Evolutionary conservation across 2,888 invertebrate species (phyloP), one percentile per base, ranked within the genome.

Genomic region (Ochlodes sylvanus): DNA sequence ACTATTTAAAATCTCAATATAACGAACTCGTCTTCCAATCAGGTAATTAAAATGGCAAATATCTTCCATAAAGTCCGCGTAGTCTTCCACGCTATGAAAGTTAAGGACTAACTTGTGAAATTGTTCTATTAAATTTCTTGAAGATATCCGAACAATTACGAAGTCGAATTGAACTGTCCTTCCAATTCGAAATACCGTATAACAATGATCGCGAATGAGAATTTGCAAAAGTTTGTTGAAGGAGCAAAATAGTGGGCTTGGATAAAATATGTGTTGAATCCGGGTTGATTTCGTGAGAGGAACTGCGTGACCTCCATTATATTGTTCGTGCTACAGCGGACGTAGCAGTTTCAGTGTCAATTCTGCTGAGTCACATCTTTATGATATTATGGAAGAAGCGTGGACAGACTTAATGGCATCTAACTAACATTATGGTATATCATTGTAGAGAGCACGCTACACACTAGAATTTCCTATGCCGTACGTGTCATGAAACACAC

Each of bases 241-340:
- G 9, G 38, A 19, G 17, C 17, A 44, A 27, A 44, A 38, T 21
- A 34, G 42, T 57, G 34, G 38, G 57, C 17, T 65, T 47, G 38
- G 64, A 57, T 55, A 55, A 65, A 61, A 52, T 61, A 56, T 60
- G 32, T 62, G 52, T 58, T 62, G 38, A 62, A 57, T 27, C 56
- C 47, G 57, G 56, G 62, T 56, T 62, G 65, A 62, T 65, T 52
- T 62, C 52, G 17, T 12, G 32, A 61, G 54, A 34, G 62, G 34
- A 56, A 47, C 56, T 17, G 9, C 7, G 15, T 21, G 61, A 42
- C 69, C 32, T 55, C 38, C 34, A 50, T 27, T 52, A 50, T 15
- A 12, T 52, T 52, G 52, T 12, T 27, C 52, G 21, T 52, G 50
- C 19, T 50, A 3, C 50, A 52, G 0, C 52, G 52, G 7, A 27